These are phyloP conservation scores for Drosophila trapezifrons DNA, from an alignment of 1,140 invertebrate genomes.

Conservation along the genomic window DNA sequence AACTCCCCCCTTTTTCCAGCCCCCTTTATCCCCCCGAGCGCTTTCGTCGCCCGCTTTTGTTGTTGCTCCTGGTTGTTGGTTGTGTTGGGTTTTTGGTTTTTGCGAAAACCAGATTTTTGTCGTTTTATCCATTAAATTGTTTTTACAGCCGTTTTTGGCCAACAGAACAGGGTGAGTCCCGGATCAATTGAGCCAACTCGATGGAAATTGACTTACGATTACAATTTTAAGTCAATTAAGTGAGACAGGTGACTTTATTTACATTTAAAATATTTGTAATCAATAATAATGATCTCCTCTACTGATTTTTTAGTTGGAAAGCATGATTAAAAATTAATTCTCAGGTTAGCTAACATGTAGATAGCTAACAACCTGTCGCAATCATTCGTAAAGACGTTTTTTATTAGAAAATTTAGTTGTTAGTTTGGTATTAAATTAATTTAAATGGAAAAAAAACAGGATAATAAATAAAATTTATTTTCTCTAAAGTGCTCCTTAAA, in stretches of 20 bases:
- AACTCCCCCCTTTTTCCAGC: slow-evolving; percentile 19
- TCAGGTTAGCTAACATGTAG: too few relatives aligned
- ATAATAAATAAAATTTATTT: not conserved
- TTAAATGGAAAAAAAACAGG: not conserved
- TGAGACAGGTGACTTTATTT: not conserved
- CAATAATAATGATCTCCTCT: too few relatives aligned
- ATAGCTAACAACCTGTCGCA: too few relatives aligned
- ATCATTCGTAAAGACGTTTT: not conserved
- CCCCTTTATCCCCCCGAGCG: slow-evolving; percentile 28
- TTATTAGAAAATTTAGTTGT: not conserved
- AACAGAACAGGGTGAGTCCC: slow-evolving; percentile 59
- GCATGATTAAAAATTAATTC: too few relatives aligned
- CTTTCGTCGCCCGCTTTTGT: slow-evolving; percentile 64
- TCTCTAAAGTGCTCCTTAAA: not conserved
- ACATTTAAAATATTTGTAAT: too few relatives aligned
- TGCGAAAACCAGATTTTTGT: slow-evolving; percentile 81
- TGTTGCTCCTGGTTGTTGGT: slow-evolving; percentile 38
- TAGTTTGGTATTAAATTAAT: not conserved
- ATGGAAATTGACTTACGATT: not conserved
- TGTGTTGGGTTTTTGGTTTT: slow-evolving; percentile 66
- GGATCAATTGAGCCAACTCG: slow-evolving; percentile 1
- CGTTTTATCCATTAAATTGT: slow-evolving; percentile 82
- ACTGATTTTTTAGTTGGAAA: too few relatives aligned
- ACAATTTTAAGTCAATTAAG: not conserved
- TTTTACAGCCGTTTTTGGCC: slow-evolving; percentile 77